These are phyloP conservation scores for Lithobates pipiens DNA, from an alignment of 2,797 vertebrate genomes.

Conservation along the genomic window DNA sequence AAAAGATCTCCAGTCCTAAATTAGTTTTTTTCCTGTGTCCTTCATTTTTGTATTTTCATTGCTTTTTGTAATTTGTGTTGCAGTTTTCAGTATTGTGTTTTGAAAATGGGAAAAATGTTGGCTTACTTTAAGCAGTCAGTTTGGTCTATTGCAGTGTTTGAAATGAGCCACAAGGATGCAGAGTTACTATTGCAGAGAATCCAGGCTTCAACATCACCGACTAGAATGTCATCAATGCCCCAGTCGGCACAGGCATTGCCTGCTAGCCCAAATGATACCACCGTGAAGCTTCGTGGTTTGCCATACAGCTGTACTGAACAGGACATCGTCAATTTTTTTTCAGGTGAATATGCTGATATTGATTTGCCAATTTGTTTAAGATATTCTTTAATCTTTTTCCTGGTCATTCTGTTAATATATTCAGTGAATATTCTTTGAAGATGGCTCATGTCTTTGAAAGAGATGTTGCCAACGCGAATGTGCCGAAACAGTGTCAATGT, in stretches of 20 bases:
- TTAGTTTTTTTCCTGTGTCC: neutral
- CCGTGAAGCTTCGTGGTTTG: constrained; percentile 87
- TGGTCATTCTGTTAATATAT: neutral
- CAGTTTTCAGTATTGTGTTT: neutral
- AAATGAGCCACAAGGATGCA: constrained; percentile 86
- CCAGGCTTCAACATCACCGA: constrained; percentile 66
- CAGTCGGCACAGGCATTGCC: constrained; percentile 29
- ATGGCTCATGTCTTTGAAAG: too few relatives aligned
- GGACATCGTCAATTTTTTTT: constrained; percentile 86
- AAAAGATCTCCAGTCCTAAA: too few relatives aligned
- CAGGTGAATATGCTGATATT: constrained; percentile 74
- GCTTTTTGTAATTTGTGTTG: too few relatives aligned
- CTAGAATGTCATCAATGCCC: constrained; percentile 13
- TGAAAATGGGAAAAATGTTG: neutral
- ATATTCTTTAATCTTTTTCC: too few relatives aligned
- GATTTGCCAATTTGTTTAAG: neutral
- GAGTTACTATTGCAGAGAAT: constrained; percentile 81
- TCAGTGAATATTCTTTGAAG: too few relatives aligned
- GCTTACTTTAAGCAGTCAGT: neutral
- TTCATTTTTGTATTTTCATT: neutral
- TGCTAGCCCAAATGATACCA: constrained; percentile 67
- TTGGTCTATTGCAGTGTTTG: constrained; percentile 79
- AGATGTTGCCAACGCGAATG: too few relatives aligned
- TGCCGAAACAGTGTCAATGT: too few relatives aligned
- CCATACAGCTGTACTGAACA: constrained; percentile 83